Conservation (phyloP, 2,888 invertebrate species). For the Julus scanicus region DNA sequence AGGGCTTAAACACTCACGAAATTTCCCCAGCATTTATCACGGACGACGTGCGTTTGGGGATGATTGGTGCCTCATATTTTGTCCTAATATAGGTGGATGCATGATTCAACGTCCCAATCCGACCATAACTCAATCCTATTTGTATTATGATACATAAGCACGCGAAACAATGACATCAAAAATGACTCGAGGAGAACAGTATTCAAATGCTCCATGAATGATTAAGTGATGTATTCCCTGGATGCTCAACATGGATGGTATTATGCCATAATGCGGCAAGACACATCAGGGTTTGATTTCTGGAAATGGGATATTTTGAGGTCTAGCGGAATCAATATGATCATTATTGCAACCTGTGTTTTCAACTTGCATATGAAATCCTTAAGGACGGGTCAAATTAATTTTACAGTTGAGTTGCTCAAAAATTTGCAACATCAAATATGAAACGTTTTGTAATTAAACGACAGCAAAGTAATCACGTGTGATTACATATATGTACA, state of each 20-base stretch:
- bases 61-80: slow-evolving; percentile 3
- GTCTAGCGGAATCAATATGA: not conserved
- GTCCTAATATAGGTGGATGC: slow-evolving; percentile 5
- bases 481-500: too few relatives aligned
- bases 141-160: slow-evolving; percentile 1
- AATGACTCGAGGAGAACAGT: not conserved
- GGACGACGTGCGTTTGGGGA: not conserved
- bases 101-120: slow-evolving; percentile 18
- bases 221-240: slow-evolving; percentile 25
- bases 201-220: slow-evolving; percentile 8
- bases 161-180: slow-evolving; percentile 1
- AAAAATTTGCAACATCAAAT: not conserved
- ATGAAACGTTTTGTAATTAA: too few relatives aligned
- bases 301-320: not conserved
- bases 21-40: not conserved
- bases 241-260: not conserved
- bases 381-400: not conserved
- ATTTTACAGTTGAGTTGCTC: not conserved
- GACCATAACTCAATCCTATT: slow-evolving; percentile 29
- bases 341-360: not conserved
- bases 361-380: not conserved
- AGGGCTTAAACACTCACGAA: not conserved
- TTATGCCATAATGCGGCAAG: slow-evolving; percentile 22
- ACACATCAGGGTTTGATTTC: slow-evolving; percentile 6
- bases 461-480: too few relatives aligned